Percentiles rank a stretch among this genome's conserved stretches.
These are phyloP conservation scores for Diploptera punctata DNA, from an alignment of 2,888 invertebrate genomes.

Conservation along the genomic window DNA sequence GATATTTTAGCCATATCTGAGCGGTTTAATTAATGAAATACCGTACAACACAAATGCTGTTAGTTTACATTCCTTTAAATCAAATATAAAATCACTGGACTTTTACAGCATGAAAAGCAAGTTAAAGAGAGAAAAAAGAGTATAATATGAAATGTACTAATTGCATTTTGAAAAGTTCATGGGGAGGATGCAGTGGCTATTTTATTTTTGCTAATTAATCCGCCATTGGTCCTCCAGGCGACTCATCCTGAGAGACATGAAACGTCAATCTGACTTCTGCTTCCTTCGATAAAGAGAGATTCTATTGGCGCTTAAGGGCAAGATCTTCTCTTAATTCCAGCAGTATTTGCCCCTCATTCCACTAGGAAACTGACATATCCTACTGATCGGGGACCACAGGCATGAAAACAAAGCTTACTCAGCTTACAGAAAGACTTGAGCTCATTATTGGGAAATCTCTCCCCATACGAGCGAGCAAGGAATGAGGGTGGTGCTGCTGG, in stretches of 20 bases:
- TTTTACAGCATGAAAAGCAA: too few relatives aligned
- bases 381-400: background rate
- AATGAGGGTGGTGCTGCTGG: too few relatives aligned
- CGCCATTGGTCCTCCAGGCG: background rate
- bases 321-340: background rate
- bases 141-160: too few relatives aligned
- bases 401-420: conserved; percentile 3
- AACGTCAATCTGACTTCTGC: conserved; percentile 13
- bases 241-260: background rate
- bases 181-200: too few relatives aligned
- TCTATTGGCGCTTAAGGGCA: background rate
- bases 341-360: background rate
- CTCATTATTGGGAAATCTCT: background rate
- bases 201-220: background rate
- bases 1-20: too few relatives aligned
- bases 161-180: too few relatives aligned
- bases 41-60: too few relatives aligned
- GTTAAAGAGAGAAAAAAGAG: too few relatives aligned
- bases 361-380: background rate
- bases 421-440: background rate
- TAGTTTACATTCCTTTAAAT: too few relatives aligned
- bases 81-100: too few relatives aligned
- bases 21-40: too few relatives aligned
- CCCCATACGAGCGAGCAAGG: background rate
- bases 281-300: background rate